Evolutionary conservation across 92 coral and sea anemone genomes (phyloP), one percentile per base, ranked within the genome.

Genomic region (Phenganax stokvisi): DNA sequence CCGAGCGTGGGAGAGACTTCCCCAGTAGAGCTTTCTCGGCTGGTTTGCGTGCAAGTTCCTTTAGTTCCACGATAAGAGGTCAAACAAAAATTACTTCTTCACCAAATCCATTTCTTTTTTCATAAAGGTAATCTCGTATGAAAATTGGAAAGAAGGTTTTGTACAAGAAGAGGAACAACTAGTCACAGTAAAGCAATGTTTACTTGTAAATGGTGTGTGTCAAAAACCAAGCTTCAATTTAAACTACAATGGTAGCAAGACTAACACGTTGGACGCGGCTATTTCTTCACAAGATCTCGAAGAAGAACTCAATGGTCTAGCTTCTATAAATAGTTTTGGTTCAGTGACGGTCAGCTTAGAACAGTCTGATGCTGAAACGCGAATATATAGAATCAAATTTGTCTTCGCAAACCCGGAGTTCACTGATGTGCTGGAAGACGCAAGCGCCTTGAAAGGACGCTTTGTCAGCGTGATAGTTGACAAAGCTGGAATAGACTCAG

Each of bases 261-360:
- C 89, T 11, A 57, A 62, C 51, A 64, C 59, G 3, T 70, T 91
- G 8, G 10, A 60, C 10, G 52, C 80, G 55, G 67, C 72, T 52
- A 56, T 84, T 56, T 85, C 92, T 55, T 87, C 88, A 20, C 75
- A 56, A 17, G 63, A 81, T 16, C 79, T 91, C 54, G 88, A 87
- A 44, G 15, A 64, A 1, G 90, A 90, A 0, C 83, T 91, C 54
- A 91, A 91, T 84, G 76, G 64, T 57, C 88, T 89, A 15, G 63
- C 86, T 71, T 64, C 87, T 20, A 54, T 91, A 83, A 87, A 17
- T 62, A 68, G 77, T 63, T 83, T 80, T 54, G 96, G 96, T 12
- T 76, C 83, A 62, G 92, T 89, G 13, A 73, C 83, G 51, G 96
- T 91, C 56, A 89, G 90, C 51, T 82, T 85, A 77, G 82, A 83